Conservation (phyloP, 2,113 vertebrate genomes). For the Furnarius figulus region DNA sequence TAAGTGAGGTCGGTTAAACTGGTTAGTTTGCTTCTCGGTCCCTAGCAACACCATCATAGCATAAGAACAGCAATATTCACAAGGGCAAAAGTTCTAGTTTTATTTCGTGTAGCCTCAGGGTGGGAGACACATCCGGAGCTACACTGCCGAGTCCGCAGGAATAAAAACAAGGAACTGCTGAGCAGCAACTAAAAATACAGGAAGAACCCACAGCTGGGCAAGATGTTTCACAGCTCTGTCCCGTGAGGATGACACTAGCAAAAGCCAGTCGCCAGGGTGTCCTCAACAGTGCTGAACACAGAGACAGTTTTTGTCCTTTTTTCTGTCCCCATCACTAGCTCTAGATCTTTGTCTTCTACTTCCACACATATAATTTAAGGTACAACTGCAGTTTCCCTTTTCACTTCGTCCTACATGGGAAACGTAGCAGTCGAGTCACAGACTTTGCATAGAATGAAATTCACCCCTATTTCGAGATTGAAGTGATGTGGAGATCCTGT, state of each 20-base stretch:
- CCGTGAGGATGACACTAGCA: neutral
- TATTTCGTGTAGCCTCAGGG: neutral
- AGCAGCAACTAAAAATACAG: neutral
- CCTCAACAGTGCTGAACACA: neutral
- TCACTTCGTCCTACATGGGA: neutral
- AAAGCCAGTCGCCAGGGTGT: neutral
- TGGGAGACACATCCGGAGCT: neutral
- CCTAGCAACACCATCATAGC: neutral
- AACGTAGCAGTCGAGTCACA: neutral
- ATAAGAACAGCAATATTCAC: neutral
- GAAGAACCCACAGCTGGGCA: slow-evolving; percentile 1
- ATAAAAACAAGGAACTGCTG: slow-evolving; percentile 12
- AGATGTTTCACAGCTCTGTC: neutral
- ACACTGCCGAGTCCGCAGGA: neutral
- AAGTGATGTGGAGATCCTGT: neutral
- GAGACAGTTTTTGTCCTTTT: neutral
- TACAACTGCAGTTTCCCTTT: neutral
- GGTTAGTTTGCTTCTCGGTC: neutral
- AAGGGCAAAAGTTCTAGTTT: neutral
- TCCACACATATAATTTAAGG: neutral
- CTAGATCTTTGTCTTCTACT: neutral
- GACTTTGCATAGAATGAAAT: neutral
- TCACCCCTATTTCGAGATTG: neutral
- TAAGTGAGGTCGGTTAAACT: neutral
- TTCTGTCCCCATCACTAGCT: neutral